Percentiles rank a stretch among this genome's conserved stretches.
Evolutionary conservation across 2,888 invertebrate genomes (phyloP).

Genomic region (Brenthis daphne): DNA sequence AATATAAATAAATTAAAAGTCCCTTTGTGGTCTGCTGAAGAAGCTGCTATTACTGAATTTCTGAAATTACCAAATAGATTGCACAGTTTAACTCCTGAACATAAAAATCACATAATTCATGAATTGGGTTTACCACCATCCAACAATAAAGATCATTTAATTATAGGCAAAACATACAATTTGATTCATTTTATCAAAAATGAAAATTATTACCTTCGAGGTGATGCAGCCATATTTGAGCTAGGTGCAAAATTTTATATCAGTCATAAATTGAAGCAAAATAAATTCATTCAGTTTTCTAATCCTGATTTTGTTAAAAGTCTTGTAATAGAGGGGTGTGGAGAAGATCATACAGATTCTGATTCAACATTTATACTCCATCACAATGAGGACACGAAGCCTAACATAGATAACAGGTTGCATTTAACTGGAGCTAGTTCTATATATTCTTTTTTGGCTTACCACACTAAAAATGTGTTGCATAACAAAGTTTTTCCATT

Average conservation of each 20-base stretch:
- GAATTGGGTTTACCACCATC: constrained; percentile 52
- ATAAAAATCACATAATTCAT: constrained; percentile 57
- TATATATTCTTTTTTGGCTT: constrained; percentile 87
- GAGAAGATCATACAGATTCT: constrained; percentile 80
- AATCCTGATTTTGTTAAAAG: constrained; percentile 91
- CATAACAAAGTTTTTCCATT: constrained; percentile 85
- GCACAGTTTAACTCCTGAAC: constrained; percentile 83
- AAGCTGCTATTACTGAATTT: constrained; percentile 84
- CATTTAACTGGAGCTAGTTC: constrained; percentile 90
- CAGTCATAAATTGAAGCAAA: constrained; percentile 62
- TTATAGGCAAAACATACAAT: constrained; percentile 77
- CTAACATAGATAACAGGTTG: constrained; percentile 81
- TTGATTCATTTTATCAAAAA: constrained; percentile 83
- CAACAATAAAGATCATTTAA: constrained; percentile 75
- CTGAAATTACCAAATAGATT: constrained; percentile 87
- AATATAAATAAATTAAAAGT: constrained; percentile 85
- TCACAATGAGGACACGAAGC: constrained; percentile 79
- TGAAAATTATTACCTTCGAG: constrained; percentile 83
- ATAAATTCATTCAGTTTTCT: constrained; percentile 84
- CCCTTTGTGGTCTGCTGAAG: constrained; percentile 87
- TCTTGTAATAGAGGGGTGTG: constrained; percentile 88
- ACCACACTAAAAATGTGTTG: constrained; percentile 86
- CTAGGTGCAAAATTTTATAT: constrained; percentile 82
- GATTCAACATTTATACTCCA: constrained; percentile 83
- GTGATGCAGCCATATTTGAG: constrained; percentile 88